Percentiles rank a stretch among this genome's conserved stretches.
These are phyloP conservation scores for Eilema depressum DNA, from an alignment of 2,888 invertebrate species.

Conservation along the genomic window DNA sequence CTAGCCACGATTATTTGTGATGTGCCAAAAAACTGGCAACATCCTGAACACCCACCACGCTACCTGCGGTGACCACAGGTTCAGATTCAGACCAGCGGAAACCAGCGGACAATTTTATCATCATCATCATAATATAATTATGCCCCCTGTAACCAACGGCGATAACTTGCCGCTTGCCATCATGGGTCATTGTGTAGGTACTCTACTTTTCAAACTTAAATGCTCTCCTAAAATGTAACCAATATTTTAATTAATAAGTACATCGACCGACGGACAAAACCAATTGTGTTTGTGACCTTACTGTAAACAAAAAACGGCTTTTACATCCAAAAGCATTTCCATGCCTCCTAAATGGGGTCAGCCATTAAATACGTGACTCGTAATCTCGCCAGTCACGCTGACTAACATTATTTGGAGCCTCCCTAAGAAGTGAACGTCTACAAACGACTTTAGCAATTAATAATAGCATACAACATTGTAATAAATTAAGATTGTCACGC, in stretches of 20 bases:
- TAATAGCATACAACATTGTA: background rate
- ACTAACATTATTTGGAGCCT: background rate
- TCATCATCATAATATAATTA: too few relatives aligned
- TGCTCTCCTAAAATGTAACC: background rate
- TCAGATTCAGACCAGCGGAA: too few relatives aligned
- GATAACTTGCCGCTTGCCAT: too few relatives aligned
- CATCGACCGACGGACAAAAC: background rate
- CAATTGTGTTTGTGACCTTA: background rate
- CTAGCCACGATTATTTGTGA: too few relatives aligned
- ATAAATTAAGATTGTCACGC: background rate
- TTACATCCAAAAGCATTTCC: background rate
- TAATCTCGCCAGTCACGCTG: background rate
- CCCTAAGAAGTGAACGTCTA: background rate
- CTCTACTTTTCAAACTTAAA: too few relatives aligned
- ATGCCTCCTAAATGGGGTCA: background rate
- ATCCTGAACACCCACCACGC: too few relatives aligned
- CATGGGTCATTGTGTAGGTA: too few relatives aligned
- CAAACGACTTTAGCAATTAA: background rate
- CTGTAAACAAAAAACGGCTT: background rate
- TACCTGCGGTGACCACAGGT: too few relatives aligned
- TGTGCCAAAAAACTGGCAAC: too few relatives aligned
- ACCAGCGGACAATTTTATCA: too few relatives aligned
- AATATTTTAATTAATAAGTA: background rate
- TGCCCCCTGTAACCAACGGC: too few relatives aligned
- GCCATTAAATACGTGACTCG: background rate